Conservation (phyloP, 2,113 vertebrate genomes). For the Mesitornis unicolor region DNA sequence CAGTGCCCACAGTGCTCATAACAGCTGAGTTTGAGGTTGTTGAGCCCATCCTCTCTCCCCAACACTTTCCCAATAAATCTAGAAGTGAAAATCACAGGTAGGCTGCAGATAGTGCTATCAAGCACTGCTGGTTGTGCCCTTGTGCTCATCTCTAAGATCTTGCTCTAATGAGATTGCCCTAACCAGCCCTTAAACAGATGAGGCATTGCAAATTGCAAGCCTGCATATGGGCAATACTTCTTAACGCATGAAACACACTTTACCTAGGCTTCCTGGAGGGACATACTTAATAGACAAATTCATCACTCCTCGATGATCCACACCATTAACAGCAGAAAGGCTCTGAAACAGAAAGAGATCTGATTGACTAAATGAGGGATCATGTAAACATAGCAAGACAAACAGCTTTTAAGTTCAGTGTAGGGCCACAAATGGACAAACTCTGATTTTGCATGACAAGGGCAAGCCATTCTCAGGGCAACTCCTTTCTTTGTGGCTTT, state of each 20-base stretch:
- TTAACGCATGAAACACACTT: background rate
- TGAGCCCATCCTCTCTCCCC: background rate
- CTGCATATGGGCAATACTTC: background rate
- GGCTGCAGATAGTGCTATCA: background rate
- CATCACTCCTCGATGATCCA: conserved; percentile 72
- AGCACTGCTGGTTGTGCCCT: background rate
- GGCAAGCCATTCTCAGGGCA: background rate
- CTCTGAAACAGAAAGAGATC: conserved; percentile 54
- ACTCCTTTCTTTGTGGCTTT: background rate
- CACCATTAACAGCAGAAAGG: conserved; percentile 63
- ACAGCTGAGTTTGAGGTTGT: background rate
- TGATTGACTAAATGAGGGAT: background rate
- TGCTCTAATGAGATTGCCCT: background rate
- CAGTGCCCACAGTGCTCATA: background rate
- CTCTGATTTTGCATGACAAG: background rate
- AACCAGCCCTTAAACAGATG: background rate
- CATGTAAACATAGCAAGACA: background rate
- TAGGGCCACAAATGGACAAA: background rate
- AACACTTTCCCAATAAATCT: background rate
- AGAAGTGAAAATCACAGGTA: background rate
- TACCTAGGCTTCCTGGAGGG: conserved; percentile 71
- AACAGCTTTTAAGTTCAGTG: background rate
- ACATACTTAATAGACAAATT: conserved; percentile 73
- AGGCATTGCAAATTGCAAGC: background rate
- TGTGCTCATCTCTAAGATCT: background rate